Evolutionary conservation across 2,888 invertebrate species (phyloP).

Genomic region (Aphidoletes aphidimyza): DNA sequence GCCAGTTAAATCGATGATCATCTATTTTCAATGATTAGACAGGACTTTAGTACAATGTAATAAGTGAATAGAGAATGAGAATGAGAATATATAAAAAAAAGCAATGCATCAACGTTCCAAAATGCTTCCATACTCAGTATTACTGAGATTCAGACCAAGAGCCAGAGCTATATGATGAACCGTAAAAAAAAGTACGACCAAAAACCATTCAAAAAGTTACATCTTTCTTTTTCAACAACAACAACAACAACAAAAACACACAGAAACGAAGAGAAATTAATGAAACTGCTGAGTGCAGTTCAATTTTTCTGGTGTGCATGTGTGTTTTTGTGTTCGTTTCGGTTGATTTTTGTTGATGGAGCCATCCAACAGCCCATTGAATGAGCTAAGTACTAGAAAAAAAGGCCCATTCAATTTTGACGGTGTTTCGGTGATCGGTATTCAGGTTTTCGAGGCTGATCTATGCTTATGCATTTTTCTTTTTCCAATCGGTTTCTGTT

Average conservation of each 20-base stretch:
- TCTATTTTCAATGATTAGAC: not conserved
- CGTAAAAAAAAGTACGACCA: not conserved
- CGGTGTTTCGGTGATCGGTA: not conserved
- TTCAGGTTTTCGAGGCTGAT: constrained; percentile 1
- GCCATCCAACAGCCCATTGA: constrained; percentile 24
- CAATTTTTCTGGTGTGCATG: not conserved
- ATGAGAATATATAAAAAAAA: not conserved
- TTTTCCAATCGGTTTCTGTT: not conserved
- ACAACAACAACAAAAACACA: too few species aligned
- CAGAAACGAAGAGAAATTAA: constrained; percentile 26
- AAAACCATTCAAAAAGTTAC: not conserved
- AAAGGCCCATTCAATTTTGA: constrained; percentile 19
- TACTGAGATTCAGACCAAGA: too few species aligned
- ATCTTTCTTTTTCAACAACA: too few species aligned
- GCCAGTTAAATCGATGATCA: constrained; percentile 5
- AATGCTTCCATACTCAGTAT: too few species aligned
- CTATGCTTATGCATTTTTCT: constrained; percentile 2
- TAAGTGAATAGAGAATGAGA: not conserved
- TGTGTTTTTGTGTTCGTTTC: not conserved
- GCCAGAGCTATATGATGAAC: not conserved
- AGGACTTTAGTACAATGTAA: not conserved
- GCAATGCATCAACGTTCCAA: too few species aligned
- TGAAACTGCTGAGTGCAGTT: not conserved
- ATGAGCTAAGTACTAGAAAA: not conserved
- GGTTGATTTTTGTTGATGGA: not conserved